phyloP scores from a whole-genome alignment of 2,797 vertebrate species.

The Prionace glauca region DNA sequence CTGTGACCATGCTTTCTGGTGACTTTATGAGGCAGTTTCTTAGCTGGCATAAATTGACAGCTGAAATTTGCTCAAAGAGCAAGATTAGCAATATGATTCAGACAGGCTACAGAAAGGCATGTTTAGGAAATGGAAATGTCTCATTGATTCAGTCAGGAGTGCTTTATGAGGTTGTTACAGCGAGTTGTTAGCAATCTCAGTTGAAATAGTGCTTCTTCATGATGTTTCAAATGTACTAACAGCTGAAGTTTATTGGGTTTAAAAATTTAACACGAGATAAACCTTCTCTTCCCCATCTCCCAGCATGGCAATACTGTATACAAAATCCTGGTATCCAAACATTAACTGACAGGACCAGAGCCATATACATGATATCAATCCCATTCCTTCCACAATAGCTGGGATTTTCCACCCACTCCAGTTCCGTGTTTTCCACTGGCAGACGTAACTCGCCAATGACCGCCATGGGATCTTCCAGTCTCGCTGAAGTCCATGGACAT shows the following conservation, averaged over 20 bases:
- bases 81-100: not conserved
- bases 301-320: not conserved
- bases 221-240: not conserved
- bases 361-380: not conserved
- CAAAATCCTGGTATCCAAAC: not conserved
- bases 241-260: not conserved
- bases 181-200: not conserved
- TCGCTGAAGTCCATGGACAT: too few species aligned
- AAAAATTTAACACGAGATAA: not conserved
- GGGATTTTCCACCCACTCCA: too few species aligned
- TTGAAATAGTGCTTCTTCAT: not conserved
- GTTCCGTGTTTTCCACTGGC: too few species aligned
- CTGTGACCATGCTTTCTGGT: not conserved
- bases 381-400: not conserved
- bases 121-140: not conserved
- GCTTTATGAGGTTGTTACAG: not conserved
- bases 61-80: not conserved
- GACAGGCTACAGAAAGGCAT: not conserved
- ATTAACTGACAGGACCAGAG: not conserved
- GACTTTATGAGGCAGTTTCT: not conserved
- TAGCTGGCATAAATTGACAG: not conserved
- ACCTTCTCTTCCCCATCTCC: not conserved
- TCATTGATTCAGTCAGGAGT: not conserved
- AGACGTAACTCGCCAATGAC: too few species aligned
- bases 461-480: too few species aligned